Base-by-base conservation (phyloP, 1,140 invertebrate species). In the Philaenus spumarius region DNA sequence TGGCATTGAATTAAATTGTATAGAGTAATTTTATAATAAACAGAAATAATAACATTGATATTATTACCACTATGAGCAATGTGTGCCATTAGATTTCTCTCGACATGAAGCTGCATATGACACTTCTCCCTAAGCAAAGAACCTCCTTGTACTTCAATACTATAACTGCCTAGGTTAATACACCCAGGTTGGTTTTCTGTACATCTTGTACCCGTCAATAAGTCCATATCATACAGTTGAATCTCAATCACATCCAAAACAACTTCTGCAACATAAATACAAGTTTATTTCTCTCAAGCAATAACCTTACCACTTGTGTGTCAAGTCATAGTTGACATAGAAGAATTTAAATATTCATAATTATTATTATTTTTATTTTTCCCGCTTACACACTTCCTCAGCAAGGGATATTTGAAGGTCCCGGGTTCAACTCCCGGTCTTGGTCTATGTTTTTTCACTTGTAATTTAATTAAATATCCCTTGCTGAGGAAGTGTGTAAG, bases 91-190 rank as follows among this genome's bases (percentile, higher is more conserved):
- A 94, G 72, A 75, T 95, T 95, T 42, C 89, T 77, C 69, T 93
- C 89, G 3, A 95, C 80, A 68, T 88, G 81, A 19, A 96, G 71
- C 43, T 86, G 82, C 23, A 95, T 71, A 56, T 86, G 80, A 66
- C 89, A 93, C 56, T 87, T 90, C 60, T 93, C 83, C 19, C 85
- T 84, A 1, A 95, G 75, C 9, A 93, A 72, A 2, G 82, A 82
- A 1, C 78, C 69, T 35, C 82, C 79, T 17, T 76, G 70, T 62
- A 77, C 79, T n/a, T 73, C 69, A 6, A 87, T 71, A 1, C 68
- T 61, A 59, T 77, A 82, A 17, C 74, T 76, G 1, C 80, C 78
- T 0, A 82, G 69, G 2, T 19, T 50, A 53, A 58, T 5, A 12
- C 42, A 47, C 30, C 37, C 6, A 9, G 30, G 20, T 35, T 58